phyloP scores from a whole-genome alignment of 2,113 vertebrate species.

The Candoia aspera region DNA sequence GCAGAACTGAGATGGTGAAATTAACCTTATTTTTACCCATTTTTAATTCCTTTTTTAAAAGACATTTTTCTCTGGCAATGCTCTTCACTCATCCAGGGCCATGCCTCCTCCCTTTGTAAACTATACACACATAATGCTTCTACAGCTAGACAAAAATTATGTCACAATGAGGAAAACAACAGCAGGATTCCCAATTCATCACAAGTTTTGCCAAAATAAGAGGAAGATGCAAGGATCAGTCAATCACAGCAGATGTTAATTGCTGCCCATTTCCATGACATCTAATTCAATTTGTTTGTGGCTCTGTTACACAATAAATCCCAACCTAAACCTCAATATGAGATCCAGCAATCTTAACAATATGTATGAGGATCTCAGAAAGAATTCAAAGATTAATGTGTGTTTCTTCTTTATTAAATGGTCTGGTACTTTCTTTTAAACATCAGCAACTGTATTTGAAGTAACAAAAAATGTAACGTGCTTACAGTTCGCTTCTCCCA shows the following conservation, averaged over 20 bases:
- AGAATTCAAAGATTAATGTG: neutral
- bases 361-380: neutral
- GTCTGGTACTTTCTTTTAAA: neutral
- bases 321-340: neutral
- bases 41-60: neutral
- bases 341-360: neutral
- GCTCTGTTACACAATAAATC: neutral
- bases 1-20: neutral
- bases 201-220: conserved; percentile 28
- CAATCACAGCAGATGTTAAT: neutral
- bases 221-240: neutral
- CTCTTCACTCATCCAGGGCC: neutral
- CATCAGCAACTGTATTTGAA: neutral
- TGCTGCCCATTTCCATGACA: neutral
- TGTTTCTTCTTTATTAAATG: neutral
- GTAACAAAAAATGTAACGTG: neutral
- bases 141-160: neutral
- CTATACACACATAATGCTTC: neutral
- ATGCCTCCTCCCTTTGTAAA: neutral
- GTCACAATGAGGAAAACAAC: neutral
- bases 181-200: neutral
- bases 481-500: neutral
- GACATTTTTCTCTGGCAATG: neutral
- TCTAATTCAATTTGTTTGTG: neutral
- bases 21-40: neutral